Evolutionary conservation across 2,888 invertebrate species (phyloP).

Genomic region (Coelopa pilipes): DNA sequence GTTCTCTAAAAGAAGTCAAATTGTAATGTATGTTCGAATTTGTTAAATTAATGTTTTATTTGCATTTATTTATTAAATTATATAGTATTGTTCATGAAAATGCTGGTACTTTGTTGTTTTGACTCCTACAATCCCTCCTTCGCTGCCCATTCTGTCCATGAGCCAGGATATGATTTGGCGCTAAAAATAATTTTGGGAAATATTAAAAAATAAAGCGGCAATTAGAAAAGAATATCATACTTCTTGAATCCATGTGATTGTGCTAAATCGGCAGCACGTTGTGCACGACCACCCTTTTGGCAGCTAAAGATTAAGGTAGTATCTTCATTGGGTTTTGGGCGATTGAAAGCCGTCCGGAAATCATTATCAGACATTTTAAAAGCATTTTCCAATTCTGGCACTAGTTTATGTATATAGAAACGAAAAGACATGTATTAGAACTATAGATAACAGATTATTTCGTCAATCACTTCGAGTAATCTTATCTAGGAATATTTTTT

Average conservation of each 20-base stretch:
- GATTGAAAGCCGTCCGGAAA: conserved; percentile 65
- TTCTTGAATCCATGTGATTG: conserved; percentile 58
- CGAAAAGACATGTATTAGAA: too few species aligned
- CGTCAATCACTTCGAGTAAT: too few species aligned
- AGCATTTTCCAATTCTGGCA: conserved; percentile 57
- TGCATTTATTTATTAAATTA: not conserved
- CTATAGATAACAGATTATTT: too few species aligned
- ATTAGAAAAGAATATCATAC: conserved; percentile 48
- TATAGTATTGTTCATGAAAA: not conserved
- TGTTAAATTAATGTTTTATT: conserved; percentile 21
- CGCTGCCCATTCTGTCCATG: conserved; percentile 66
- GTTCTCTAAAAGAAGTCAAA: conserved; percentile 64
- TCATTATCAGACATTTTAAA: conserved; percentile 55
- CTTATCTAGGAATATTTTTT: too few species aligned
- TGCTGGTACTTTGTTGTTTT: not conserved
- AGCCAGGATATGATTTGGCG: conserved; percentile 63
- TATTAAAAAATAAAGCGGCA: conserved; percentile 14
- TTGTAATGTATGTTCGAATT: conserved; percentile 43
- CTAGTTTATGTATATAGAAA: conserved; percentile 44
- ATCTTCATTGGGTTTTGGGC: conserved; percentile 71
- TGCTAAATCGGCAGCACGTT: conserved; percentile 72
- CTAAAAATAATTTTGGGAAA: conserved; percentile 45
- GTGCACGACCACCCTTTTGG: conserved; percentile 76
- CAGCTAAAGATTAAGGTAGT: conserved; percentile 77
- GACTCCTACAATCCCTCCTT: conserved; percentile 53